Percentiles rank a stretch among this genome's conserved stretches.
These are phyloP conservation scores for Megalops cyprinoides DNA, from an alignment of 2,797 vertebrate species.

Conservation along the genomic window DNA sequence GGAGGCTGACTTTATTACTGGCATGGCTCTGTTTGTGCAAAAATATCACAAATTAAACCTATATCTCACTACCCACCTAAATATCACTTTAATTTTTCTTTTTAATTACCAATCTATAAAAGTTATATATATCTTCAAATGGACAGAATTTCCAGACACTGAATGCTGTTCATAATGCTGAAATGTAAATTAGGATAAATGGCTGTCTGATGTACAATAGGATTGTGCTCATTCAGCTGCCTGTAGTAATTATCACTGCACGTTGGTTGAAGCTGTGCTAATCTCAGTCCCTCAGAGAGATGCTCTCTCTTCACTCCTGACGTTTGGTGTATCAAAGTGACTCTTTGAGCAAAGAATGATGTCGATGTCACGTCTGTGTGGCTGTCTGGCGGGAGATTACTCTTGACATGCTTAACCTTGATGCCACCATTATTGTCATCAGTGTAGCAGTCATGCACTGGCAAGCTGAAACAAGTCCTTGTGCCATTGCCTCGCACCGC, in stretches of 20 bases:
- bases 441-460: neutral
- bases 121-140: no score
- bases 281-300: neutral
- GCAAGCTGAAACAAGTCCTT: neutral
- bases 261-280: neutral
- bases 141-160: no score
- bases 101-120: no score
- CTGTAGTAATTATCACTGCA: neutral
- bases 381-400: neutral
- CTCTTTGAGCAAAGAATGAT: neutral
- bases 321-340: slow-evolving; percentile 2
- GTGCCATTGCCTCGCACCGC: neutral
- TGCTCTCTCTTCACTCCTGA: neutral
- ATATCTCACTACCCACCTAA: no score
- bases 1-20: no score
- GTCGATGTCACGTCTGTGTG: neutral
- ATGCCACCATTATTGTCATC: neutral
- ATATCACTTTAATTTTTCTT: no score
- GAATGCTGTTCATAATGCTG: neutral
- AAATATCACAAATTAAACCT: no score
- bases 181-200: neutral
- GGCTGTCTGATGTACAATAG: neutral
- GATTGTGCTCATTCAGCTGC: neutral
- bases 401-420: slow-evolving; percentile 10
- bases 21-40: no score